A percentile compares a stretch with the other conserved stretches of the same genome.
phyloP scores from a whole-genome alignment of 2,888 invertebrate genomes.

The Panorpa germanica region DNA sequence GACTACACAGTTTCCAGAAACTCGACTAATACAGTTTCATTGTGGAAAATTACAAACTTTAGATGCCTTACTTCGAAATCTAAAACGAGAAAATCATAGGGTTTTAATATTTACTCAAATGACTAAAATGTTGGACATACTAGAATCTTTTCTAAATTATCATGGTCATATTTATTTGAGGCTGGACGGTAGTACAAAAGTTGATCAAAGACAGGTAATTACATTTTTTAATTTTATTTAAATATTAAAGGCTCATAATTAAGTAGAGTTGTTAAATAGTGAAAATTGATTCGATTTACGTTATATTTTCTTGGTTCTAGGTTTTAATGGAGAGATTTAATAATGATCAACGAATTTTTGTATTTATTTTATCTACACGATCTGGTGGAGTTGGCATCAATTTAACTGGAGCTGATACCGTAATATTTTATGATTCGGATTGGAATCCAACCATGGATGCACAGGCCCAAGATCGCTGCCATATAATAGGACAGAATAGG shows the following conservation, averaged over 20 bases:
- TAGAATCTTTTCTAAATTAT: conserved; percentile 91
- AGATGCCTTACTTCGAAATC: conserved; percentile 57
- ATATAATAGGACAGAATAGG: conserved; percentile 97
- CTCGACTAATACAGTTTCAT: conserved; percentile 96
- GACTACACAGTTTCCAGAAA: conserved; percentile 90
- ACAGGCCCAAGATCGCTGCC: conserved; percentile 89
- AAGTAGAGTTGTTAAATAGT: no score
- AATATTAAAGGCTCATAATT: no score
- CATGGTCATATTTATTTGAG: conserved; percentile 94
- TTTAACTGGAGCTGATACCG: conserved; percentile 96
- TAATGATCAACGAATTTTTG: conserved; percentile 84
- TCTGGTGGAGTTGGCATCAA: conserved; percentile 97
- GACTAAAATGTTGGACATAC: conserved; percentile 96
- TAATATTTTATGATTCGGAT: conserved; percentile 98
- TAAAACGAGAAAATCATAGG: conserved; percentile 72
- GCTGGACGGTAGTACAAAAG: conserved; percentile 88
- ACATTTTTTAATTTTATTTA: no score
- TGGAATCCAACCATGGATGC: conserved; percentile 99
- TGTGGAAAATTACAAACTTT: conserved; percentile 93
- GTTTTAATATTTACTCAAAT: conserved; percentile 98
- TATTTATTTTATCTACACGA: conserved; percentile 92
- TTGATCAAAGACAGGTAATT: conserved; percentile 87
- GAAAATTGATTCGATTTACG: no score
- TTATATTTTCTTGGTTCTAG: no score
- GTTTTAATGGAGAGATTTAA: conserved; percentile 96